A percentile compares a stretch with the other conserved stretches of the same genome.
Conservation (phyloP, 2,888 invertebrate species). For the Drosophila monieri region DNA sequence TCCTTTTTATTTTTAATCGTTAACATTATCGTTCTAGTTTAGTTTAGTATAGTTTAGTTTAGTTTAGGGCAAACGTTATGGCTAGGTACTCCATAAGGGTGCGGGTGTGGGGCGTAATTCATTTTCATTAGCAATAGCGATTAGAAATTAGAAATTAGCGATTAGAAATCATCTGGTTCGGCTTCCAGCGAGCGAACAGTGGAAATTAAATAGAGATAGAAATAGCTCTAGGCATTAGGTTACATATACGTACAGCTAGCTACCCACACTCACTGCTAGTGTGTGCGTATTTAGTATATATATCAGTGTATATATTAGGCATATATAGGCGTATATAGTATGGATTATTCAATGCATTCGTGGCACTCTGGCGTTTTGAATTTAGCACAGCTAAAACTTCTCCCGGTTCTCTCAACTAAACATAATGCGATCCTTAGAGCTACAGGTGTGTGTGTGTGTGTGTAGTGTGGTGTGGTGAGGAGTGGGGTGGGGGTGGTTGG, state of each 20-base stretch:
- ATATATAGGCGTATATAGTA: constrained; percentile 39
- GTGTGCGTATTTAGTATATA: constrained; percentile 26
- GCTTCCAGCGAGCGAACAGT: constrained; percentile 25
- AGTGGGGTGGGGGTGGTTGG: neutral
- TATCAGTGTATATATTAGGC: constrained; percentile 32
- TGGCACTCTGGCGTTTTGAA: constrained; percentile 45
- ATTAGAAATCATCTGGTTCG: constrained; percentile 37
- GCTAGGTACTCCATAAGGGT: constrained; percentile 15
- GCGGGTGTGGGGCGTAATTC: constrained; percentile 42
- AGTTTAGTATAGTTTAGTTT: constrained; percentile 34
- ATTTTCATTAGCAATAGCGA: constrained; percentile 36
- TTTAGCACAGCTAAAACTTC: constrained; percentile 47
- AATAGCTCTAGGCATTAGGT: constrained; percentile 27
- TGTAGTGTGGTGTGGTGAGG: constrained; percentile 30
- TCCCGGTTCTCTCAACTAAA: constrained; percentile 25
- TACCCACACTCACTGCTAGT: constrained; percentile 28
- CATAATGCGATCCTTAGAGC: constrained; percentile 23
- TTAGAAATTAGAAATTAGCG: constrained; percentile 23
- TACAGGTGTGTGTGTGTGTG: constrained; percentile 33
- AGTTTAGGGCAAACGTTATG: constrained; percentile 20
- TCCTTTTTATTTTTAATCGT: constrained; percentile 35
- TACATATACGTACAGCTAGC: constrained; percentile 40
- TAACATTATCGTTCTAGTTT: constrained; percentile 34
- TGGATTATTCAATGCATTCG: constrained; percentile 49
- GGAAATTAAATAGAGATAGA: constrained; percentile 37